A percentile compares a stretch with the other conserved stretches of the same genome.
Conservation (phyloP, 1,140 invertebrate genomes). For the Ceratoteleas bidentatus region DNA sequence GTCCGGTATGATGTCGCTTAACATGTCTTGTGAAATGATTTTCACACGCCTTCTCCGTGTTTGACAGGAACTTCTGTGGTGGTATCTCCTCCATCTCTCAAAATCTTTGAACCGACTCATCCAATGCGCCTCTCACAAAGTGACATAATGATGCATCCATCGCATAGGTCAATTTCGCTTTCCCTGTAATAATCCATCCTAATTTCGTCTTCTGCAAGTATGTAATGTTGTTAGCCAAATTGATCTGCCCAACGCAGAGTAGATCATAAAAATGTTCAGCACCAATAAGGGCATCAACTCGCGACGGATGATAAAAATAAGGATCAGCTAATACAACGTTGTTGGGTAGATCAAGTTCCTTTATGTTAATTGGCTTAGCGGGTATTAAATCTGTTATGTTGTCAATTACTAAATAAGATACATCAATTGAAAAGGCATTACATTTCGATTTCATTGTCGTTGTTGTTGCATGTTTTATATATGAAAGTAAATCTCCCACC, state of each 20-base stretch:
- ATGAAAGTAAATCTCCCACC: too few relatives aligned
- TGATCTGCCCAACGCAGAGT: slow-evolving; percentile 14
- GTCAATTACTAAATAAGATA: slow-evolving; percentile 1
- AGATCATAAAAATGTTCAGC: slow-evolving; percentile 31
- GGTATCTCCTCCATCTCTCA: slow-evolving; percentile 5
- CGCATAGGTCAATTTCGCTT: neutral
- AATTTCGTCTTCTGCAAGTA: slow-evolving; percentile 29
- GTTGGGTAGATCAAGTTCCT: neutral
- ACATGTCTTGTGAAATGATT: neutral
- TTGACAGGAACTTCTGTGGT: neutral
- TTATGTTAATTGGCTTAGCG: neutral
- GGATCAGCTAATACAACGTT: slow-evolving; percentile 29
- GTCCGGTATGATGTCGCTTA: neutral
- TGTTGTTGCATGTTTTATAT: too few relatives aligned
- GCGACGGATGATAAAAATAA: slow-evolving; percentile 9
- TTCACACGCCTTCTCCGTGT: neutral
- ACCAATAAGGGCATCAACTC: slow-evolving; percentile 18
- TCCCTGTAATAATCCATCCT: slow-evolving; percentile 20
- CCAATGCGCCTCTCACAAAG: neutral
- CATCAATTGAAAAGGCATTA: neutral
- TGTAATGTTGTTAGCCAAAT: slow-evolving; percentile 9
- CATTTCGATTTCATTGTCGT: neutral
- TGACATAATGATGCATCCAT: neutral
- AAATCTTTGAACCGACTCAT: slow-evolving; percentile 9
- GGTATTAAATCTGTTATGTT: slow-evolving; percentile 14